Evolutionary conservation across 2,113 vertebrate species (phyloP).

Genomic region (Anthoscopus minutus): DNA sequence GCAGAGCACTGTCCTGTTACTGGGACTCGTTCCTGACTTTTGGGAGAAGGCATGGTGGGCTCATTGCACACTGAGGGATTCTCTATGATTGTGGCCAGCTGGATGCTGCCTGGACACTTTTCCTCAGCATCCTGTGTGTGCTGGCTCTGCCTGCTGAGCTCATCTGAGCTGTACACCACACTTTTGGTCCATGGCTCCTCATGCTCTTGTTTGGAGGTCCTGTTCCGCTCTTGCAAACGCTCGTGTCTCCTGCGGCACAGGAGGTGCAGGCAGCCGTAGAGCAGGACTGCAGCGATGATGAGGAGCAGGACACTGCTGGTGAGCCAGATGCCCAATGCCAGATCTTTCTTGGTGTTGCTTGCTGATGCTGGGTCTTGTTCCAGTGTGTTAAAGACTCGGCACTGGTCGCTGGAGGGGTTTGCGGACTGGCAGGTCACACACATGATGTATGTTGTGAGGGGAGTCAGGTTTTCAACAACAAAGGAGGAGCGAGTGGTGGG

Average conservation of each 20-base stretch:
- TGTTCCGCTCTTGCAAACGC: neutral
- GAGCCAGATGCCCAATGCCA: slow-evolving; percentile 82
- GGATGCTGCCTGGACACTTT: slow-evolving; percentile 44
- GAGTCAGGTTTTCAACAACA: slow-evolving; percentile 77
- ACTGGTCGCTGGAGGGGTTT: slow-evolving; percentile 79
- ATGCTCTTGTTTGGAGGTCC: neutral
- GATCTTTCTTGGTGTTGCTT: slow-evolving; percentile 71
- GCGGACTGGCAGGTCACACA: slow-evolving; percentile 85
- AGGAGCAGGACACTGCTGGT: slow-evolving; percentile 81
- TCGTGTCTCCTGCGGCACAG: slow-evolving; percentile 61
- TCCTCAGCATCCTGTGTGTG: neutral
- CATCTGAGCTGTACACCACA: rapidly evolving
- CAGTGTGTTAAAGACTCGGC: slow-evolving; percentile 79
- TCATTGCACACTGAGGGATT: slow-evolving; percentile 56
- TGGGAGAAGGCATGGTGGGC: neutral
- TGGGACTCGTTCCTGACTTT: slow-evolving; percentile 42
- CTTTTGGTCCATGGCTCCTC: neutral
- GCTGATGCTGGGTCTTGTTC: slow-evolving; percentile 47
- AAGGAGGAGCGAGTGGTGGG: slow-evolving; percentile 77
- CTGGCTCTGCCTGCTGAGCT: neutral
- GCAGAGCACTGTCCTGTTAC: neutral
- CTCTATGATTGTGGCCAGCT: slow-evolving; percentile 50
- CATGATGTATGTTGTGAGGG: slow-evolving; percentile 80
- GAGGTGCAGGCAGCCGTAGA: slow-evolving; percentile 79
- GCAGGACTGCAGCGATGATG: slow-evolving; percentile 71